Percentiles rank a stretch among this genome's conserved stretches.
Evolutionary conservation across 2,797 vertebrate species (phyloP).

Genomic region (Petrocephalus sullivani): DNA sequence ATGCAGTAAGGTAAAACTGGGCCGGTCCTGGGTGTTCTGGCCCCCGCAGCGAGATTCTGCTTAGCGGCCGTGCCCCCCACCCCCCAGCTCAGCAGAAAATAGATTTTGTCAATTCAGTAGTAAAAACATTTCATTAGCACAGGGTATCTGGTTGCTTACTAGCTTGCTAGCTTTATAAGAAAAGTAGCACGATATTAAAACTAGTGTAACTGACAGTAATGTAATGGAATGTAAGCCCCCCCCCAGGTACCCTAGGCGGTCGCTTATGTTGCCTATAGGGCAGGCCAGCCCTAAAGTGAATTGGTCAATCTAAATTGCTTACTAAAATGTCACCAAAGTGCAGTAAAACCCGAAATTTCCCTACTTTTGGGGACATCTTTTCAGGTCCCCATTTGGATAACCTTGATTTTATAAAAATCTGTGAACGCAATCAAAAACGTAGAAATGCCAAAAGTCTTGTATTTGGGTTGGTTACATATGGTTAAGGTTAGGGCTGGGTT

Average conservation of each 20-base stretch:
- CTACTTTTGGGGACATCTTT: not conserved
- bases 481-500: not conserved
- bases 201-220: not conserved
- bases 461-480: not conserved
- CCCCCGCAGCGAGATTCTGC: not conserved
- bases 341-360: no score
- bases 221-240: not conserved
- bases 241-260: not conserved
- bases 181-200: not conserved
- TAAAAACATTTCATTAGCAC: not conserved
- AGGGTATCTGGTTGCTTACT: not conserved
- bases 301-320: not conserved
- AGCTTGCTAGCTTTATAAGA: not conserved
- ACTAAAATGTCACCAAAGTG: not conserved
- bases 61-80: no score
- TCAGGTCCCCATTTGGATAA: not conserved
- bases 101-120: not conserved
- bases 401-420: no score
- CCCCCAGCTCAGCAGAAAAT: not conserved
- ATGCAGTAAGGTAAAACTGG: not conserved
- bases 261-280: not conserved
- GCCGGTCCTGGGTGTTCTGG: not conserved
- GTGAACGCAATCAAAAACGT: no score
- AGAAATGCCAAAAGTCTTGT: not conserved
- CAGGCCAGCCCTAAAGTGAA: not conserved